phyloP scores from a whole-genome alignment of 2,797 vertebrate genomes.

The Aphelocoma californica region DNA sequence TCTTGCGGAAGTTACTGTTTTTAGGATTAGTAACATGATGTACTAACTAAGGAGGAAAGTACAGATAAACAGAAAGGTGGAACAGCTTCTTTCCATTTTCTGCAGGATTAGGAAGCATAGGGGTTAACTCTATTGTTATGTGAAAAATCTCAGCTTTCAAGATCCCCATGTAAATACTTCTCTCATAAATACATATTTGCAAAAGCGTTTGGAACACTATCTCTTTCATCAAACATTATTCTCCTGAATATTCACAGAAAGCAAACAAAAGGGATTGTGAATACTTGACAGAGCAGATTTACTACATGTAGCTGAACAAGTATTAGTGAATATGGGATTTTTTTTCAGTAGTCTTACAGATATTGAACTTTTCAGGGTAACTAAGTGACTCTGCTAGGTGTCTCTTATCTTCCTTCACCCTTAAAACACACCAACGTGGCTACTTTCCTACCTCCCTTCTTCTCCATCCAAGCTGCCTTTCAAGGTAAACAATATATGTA shows the following conservation, averaged over 20 bases:
- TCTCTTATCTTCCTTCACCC: not conserved
- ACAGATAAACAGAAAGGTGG: not conserved
- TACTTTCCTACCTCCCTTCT: not conserved
- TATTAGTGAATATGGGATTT: not conserved
- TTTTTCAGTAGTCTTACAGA: not conserved
- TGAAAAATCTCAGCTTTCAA: not conserved
- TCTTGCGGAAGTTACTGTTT: not conserved
- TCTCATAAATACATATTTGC: slow-evolving; percentile 34
- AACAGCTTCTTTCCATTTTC: not conserved
- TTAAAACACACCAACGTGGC: not conserved
- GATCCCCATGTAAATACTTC: not conserved
- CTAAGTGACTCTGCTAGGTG: not conserved
- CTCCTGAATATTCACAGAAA: slow-evolving; percentile 3
- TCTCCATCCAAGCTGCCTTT: not conserved
- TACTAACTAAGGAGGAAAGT: not conserved
- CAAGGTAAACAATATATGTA: not conserved
- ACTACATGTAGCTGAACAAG: not conserved
- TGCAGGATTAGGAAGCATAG: not conserved
- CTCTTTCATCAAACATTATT: slow-evolving; percentile 41
- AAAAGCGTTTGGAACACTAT: slow-evolving; percentile 12
- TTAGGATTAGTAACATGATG: not conserved
- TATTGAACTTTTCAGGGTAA: not conserved
- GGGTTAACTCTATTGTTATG: not conserved
- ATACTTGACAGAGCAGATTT: not conserved
- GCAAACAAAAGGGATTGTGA: slow-evolving; percentile 16